A percentile compares a stretch with the other conserved stretches of the same genome.
Evolutionary conservation across 37 sponge, comb jelly and placozoan genomes (phyloP).

Genomic region (Mnemiopsis leidyi): DNA sequence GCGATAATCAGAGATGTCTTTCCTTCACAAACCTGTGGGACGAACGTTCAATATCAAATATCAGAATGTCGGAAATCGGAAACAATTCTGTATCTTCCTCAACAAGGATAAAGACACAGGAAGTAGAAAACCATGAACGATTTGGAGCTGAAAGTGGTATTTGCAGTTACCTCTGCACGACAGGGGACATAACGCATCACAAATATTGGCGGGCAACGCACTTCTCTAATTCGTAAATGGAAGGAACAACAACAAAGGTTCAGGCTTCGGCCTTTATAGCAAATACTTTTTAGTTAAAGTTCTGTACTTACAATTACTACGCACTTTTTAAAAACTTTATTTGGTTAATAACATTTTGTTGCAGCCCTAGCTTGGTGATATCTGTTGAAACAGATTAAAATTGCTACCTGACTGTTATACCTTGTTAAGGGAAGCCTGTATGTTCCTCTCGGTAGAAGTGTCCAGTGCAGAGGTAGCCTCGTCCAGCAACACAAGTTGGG

Average conservation of each 20-base stretch:
- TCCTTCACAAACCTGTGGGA: constrained; percentile 76
- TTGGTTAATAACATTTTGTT: too few relatives aligned
- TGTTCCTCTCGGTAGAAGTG: constrained; percentile 93
- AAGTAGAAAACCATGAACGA: too few relatives aligned
- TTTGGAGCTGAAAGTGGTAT: too few relatives aligned
- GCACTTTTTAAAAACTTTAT: not conserved
- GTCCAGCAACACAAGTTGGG: constrained; percentile 88
- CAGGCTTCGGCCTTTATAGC: not conserved
- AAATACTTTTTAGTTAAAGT: not conserved
- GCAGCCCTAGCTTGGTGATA: too few relatives aligned
- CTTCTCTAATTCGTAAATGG: not conserved
- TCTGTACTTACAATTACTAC: not conserved
- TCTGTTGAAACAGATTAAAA: too few relatives aligned
- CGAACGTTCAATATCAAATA: too few relatives aligned
- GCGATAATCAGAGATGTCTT: constrained; percentile 93
- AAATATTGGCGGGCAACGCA: not conserved
- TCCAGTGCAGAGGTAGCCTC: constrained; percentile 99
- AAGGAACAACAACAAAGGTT: not conserved
- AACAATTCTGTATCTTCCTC: too few relatives aligned
- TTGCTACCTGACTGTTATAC: too few relatives aligned
- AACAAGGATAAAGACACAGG: too few relatives aligned
- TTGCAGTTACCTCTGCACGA: too few relatives aligned
- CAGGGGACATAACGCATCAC: too few relatives aligned
- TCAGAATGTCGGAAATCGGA: too few relatives aligned
- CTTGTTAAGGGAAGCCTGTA: constrained; percentile 80